Evolutionary conservation across 2,888 invertebrate genomes (phyloP), one percentile per base, ranked within the genome.

Genomic region (Lacanobia wlatinum): DNA sequence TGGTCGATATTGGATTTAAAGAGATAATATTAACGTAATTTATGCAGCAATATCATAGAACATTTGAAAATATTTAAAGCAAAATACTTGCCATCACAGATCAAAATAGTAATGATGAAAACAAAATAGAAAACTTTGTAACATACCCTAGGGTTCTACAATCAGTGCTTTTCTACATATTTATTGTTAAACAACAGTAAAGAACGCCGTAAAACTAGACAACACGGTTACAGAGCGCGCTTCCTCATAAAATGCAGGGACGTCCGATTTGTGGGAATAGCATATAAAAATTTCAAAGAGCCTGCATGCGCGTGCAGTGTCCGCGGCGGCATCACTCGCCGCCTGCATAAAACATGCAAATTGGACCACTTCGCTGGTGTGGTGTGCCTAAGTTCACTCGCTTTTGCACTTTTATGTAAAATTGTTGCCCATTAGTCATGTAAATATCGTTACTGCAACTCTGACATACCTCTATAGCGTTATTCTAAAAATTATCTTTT

Each of bases 341-440:
- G 90, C 89, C 78, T 94, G 94, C 94, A 96, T 96, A 95, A 95
- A 95, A 94, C 93, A 96, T 96, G 96, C 92, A 95, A 96, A 96
- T 96, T 96, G 95, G 93, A 93, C 93, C 94, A 95, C 95, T 95
- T 95, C 94, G 88, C 91, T 90, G 90, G 91, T 92, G 92, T 84
- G 86, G 87, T 89, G 86, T 88, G 84, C 89, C 94, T 94, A 94
- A 95, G 94, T 93, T 93, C 93, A 92, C 92, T 94, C 93, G 94
- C 94, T 94, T 94, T 95, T 94, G 92, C 93, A 94, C 92, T 95
- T 95, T 95, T 95, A 94, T 94, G 92, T 94, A 93, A 95, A 95
- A 95, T 92, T 91, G 93, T 90, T 87, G 88, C 87, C 92, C 90
- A 94, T 94, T 94, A 94, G 91, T 92, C 93, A 94, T 95, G 95